Evolutionary conservation across 2,797 vertebrate genomes (phyloP), one percentile per base, ranked within the genome.

Genomic region (Podarcis lilfordi): DNA sequence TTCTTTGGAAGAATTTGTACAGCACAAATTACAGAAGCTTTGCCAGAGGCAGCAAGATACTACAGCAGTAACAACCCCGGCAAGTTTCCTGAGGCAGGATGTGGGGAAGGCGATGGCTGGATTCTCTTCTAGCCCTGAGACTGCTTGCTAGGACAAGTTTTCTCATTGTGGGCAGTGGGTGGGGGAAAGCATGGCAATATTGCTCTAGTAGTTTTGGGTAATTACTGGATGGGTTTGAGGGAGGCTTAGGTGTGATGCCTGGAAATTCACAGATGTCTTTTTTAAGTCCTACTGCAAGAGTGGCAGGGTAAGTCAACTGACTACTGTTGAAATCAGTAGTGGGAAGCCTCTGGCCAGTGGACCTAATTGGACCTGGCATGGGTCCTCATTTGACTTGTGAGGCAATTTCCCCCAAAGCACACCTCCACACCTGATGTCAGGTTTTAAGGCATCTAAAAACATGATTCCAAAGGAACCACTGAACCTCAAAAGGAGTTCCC

Each of bases 1-100:
- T 37, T 96, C 98, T 32, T 93, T 99, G 97, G 98, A 99, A 91
- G 97, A 98, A 82, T 99, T 99, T 64, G 98, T 99, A 85, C 98
- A 99, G 77, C 99, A 99, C 96, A 99, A 99, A 90, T 91, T 99
- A 45, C 98, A 98, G 11, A 98, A 98, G 71, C 92, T 78, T 93
- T 99, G 99, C 93, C 98, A 96, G 92, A 97, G 98, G 7, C 89
- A 88, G 25, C 97, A 96, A 21, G 95, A 95, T 5, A 10, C 23
- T 7, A 6, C 55, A 9, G 88, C 93, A 0, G 64, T 94, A 0
- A 59, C 94, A 0, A 29, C 90, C 0, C 75, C 94, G 8, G n/a
- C 95, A 2, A 88, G 79, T 1, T 85, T 96, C 15, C 92, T 91
- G 84, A 85, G 64, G 81, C 96, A 85, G 37, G 97, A 97, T 89